A percentile compares a stretch with the other conserved stretches of the same genome.
These are phyloP conservation scores for Nudaria mundana DNA, from an alignment of 2,888 invertebrate species.

Conservation along the genomic window DNA sequence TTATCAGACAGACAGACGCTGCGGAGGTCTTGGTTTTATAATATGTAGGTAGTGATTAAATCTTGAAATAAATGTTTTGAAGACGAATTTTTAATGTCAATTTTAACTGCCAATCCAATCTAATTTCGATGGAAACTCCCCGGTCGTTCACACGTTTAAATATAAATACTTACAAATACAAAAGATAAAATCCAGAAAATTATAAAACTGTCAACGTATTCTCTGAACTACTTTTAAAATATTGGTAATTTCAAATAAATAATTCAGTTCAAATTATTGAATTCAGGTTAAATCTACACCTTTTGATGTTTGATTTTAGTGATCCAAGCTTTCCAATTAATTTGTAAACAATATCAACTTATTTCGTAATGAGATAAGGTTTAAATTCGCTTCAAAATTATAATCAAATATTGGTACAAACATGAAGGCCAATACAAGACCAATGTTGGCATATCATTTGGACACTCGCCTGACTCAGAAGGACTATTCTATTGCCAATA, in stretches of 20 bases:
- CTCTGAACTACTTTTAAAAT: too few relatives aligned
- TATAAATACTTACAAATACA: neutral
- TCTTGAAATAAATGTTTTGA: too few relatives aligned
- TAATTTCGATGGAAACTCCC: too few relatives aligned
- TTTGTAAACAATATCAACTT: neutral
- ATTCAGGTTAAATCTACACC: constrained; percentile 3
- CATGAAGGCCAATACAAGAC: neutral
- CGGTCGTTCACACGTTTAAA: too few relatives aligned
- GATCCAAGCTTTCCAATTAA: neutral
- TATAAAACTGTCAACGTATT: neutral
- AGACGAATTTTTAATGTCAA: too few relatives aligned
- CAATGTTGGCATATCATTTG: constrained; percentile 11
- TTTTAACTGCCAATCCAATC: too few relatives aligned
- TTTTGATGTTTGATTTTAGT: neutral
- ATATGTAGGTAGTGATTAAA: too few relatives aligned
- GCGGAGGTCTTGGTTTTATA: too few relatives aligned
- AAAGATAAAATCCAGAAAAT: neutral
- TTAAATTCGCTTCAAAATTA: neutral
- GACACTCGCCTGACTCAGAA: constrained; percentile 19
- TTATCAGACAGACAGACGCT: too few relatives aligned
- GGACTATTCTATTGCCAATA: constrained; percentile 33
- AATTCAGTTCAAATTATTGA: neutral
- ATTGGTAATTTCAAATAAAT: neutral
- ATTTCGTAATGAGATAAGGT: neutral
- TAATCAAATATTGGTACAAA: neutral